phyloP scores from a whole-genome alignment of 2,113 vertebrate genomes.

The Siphamia tubifer region DNA sequence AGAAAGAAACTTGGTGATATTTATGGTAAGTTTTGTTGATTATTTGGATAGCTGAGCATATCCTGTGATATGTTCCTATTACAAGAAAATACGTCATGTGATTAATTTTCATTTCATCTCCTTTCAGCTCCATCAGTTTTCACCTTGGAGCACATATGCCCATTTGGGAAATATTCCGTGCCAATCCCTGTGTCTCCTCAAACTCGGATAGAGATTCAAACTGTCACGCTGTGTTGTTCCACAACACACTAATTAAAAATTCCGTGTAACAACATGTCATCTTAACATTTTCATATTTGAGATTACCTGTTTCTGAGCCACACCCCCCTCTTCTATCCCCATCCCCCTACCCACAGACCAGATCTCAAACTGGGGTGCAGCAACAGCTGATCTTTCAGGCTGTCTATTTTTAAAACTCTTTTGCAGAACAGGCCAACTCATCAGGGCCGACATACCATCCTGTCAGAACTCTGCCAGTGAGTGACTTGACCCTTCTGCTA shows the following conservation, averaged over 20 bases:
- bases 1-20: no score
- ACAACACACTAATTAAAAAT: background rate
- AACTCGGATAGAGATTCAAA: background rate
- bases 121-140: no score
- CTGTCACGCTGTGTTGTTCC: background rate
- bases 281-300: background rate
- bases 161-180: no score
- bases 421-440: constrained; percentile 69
- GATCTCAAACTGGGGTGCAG: constrained; percentile 52
- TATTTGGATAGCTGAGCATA: no score
- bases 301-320: constrained; percentile 12
- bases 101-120: no score
- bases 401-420: constrained; percentile 79
- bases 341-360: constrained; percentile 29
- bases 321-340: background rate
- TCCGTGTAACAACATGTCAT: background rate
- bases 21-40: no score
- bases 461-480: constrained; percentile 45
- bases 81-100: no score
- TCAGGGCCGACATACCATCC: constrained; percentile 62
- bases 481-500: constrained; percentile 21
- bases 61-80: no score
- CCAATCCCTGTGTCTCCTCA: no score
- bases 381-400: constrained; percentile 77
- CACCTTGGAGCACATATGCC: no score